Evolutionary conservation across 2,888 invertebrate species (phyloP), one percentile per base, ranked within the genome.

Genomic region (Apomyelois bistriatella): DNA sequence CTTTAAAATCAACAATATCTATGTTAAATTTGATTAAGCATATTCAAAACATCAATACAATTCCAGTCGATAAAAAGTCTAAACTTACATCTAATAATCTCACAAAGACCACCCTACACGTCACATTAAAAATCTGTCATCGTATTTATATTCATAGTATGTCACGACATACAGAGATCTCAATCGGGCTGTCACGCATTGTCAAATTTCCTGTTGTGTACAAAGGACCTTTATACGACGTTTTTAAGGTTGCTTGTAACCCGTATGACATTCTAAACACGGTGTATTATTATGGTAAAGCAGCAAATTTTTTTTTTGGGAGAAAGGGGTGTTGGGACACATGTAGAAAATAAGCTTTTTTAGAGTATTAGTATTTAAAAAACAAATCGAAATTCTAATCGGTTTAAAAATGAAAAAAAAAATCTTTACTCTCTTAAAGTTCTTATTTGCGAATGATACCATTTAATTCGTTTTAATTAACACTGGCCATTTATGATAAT

Each of bases 191-290:
- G 61, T 67, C 65, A 63, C 61, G 61, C 64, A 63, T 66, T 70
- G 65, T 68, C 57, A 64, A 69, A 71, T 74, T 68, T 74, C 74
- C 71, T 66, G 74, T 65, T 59, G 59, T 61, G 60, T 60, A 62
- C 65, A 76, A 74, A 66, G 68, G 72, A 70, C 64, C n/a, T 67
- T 64, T 40, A 68, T 68, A 66, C 70, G 68, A 64, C 74, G 76
- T 77, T 76, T n/a, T 70, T 69, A 76, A 71, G 72, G 68, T 73
- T 65, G 76, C 64, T 3, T 7, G 46, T 28, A 22, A 42, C 13
- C 15, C 9, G 16, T 32, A 35, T 46, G 1, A 32, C 13, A 35
- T 46, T 32, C 32, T 35, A 46, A 35, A 32, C 46, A 32, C 1
- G 10, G 7, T 15, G 6, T 32, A 28, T 10, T 32, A 10, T 32